Evolutionary conservation across 1,140 invertebrate species (phyloP).

Genomic region (Stegodyphus dumicola): DNA sequence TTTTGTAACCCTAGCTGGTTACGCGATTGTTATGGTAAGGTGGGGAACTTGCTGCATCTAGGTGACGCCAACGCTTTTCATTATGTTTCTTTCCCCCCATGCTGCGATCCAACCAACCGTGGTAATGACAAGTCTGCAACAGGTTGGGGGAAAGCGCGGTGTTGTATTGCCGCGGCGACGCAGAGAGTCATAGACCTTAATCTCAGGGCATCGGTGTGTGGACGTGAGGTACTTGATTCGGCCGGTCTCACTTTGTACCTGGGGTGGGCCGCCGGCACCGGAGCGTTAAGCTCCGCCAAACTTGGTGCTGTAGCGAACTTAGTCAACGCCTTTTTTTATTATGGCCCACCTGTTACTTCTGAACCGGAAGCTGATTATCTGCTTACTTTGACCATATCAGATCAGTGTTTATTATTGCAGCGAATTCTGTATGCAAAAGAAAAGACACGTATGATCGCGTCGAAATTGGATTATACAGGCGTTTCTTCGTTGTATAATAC

Average conservation of each 20-base stretch:
- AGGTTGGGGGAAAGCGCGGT: conserved; percentile 44
- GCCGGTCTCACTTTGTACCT: conserved; percentile 35
- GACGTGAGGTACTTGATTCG: conserved; percentile 42
- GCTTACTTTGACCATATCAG: conserved; percentile 34
- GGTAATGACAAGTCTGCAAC: conserved; percentile 53
- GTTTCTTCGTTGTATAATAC: conserved; percentile 1
- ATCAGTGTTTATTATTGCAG: conserved; percentile 42
- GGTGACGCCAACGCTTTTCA: conserved; percentile 53
- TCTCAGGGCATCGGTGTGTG: conserved; percentile 38
- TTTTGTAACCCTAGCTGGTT: conserved; percentile 29
- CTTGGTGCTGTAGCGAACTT: conserved; percentile 23
- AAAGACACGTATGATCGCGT: conserved; percentile 35
- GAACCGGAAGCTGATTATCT: conserved; percentile 53
- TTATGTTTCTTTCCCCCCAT: conserved; percentile 31
- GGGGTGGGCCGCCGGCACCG: conserved; percentile 29
- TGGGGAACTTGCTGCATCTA: conserved; percentile 31
- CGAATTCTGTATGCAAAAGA: not conserved
- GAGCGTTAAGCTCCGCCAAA: conserved; percentile 11
- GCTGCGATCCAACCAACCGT: conserved; percentile 45
- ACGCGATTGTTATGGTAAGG: conserved; percentile 1
- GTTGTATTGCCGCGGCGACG: conserved; percentile 31
- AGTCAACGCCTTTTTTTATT: conserved; percentile 55
- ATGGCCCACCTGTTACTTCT: conserved; percentile 46
- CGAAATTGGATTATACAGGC: conserved; percentile 1
- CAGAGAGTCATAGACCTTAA: conserved; percentile 53